A percentile compares a stretch with the other conserved stretches of the same genome.
Evolutionary conservation across 2,888 invertebrate genomes (phyloP).

Genomic region (Spodoptera picta): DNA sequence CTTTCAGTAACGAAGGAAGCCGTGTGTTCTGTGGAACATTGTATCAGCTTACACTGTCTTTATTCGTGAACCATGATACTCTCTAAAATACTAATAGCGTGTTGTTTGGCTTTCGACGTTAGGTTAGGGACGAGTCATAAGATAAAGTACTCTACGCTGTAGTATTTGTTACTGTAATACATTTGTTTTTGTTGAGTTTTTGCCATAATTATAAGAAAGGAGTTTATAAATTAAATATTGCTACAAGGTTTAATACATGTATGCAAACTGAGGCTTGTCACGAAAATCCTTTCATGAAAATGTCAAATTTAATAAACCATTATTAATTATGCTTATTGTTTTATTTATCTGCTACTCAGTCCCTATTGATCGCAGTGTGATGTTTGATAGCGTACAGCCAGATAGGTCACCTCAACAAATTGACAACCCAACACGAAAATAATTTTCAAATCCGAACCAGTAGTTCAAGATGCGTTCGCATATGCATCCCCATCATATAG

Average conservation of each 20-base stretch:
- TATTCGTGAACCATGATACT: conserved; percentile 66
- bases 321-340: conserved; percentile 64
- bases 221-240: conserved; percentile 83
- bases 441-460: too few relatives aligned
- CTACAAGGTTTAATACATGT: conserved; percentile 84
- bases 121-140: conserved; percentile 82
- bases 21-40: conserved; percentile 46
- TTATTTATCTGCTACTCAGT: conserved; percentile 35
- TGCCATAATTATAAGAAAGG: conserved; percentile 84
- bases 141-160: conserved; percentile 76
- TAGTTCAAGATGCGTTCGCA: too few relatives aligned
- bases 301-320: conserved; percentile 88
- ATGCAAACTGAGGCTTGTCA: conserved; percentile 87
- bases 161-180: conserved; percentile 81
- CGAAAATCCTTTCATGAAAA: conserved; percentile 85
- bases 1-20: conserved; percentile 40
- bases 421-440: too few relatives aligned
- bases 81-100: conserved; percentile 71
- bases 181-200: conserved; percentile 88
- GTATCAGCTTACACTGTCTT: conserved; percentile 55
- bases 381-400: too few relatives aligned
- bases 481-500: too few relatives aligned
- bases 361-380: too few relatives aligned
- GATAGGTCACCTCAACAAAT: too few relatives aligned
- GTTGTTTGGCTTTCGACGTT: conserved; percentile 87